Conservation (phyloP, 2,113 vertebrate species). For the Dissostichus mawsoni region DNA sequence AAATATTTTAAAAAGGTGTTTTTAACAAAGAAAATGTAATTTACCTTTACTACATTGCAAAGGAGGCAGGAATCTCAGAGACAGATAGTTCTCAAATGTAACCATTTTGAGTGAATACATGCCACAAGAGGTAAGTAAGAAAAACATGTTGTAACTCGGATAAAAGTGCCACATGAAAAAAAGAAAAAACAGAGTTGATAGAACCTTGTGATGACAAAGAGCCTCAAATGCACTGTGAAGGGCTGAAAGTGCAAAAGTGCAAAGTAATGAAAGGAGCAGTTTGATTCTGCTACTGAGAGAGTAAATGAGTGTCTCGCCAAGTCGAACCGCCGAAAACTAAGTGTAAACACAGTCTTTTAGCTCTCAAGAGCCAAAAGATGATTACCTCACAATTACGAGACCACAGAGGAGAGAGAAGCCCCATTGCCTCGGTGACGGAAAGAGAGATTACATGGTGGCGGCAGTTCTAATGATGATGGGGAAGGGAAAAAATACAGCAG, state of each 20-base stretch:
- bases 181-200: neutral
- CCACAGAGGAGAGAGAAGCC: slow-evolving; percentile 69
- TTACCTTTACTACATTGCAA: neutral
- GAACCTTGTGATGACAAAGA: slow-evolving; percentile 24
- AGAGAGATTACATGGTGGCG: slow-evolving; percentile 74
- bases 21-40: neutral
- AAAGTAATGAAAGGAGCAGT: slow-evolving; percentile 56
- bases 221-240: slow-evolving; percentile 13
- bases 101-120: neutral
- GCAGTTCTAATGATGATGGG: slow-evolving; percentile 67
- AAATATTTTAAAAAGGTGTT: neutral
- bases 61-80: neutral
- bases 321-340: slow-evolving; percentile 65
- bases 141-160: neutral
- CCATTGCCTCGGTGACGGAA: slow-evolving; percentile 69
- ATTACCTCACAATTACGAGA: slow-evolving; percentile 79
- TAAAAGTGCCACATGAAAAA: neutral
- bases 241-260: slow-evolving; percentile 18
- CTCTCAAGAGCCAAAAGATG: slow-evolving; percentile 77
- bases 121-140: neutral
- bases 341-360: slow-evolving; percentile 78
- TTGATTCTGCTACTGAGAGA: slow-evolving; percentile 58
- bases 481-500: slow-evolving; percentile 59
- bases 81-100: neutral
- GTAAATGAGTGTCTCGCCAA: slow-evolving; percentile 73